Conservation (phyloP, 1,140 invertebrate genomes). For the Hirudo medicinalis region DNA sequence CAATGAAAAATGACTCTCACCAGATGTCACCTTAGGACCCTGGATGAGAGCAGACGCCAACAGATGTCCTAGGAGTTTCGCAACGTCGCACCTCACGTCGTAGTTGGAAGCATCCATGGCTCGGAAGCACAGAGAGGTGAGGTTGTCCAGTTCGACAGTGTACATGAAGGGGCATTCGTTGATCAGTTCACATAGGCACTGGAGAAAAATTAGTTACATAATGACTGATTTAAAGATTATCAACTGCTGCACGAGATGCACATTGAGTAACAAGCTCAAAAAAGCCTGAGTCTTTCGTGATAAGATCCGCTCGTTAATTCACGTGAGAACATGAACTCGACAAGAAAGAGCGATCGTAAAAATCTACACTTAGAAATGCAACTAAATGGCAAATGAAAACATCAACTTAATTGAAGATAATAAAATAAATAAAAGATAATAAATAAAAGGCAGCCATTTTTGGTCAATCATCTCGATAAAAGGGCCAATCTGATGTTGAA, state of each 20-base stretch:
- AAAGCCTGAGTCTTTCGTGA: too few species aligned
- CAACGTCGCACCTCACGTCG: slow-evolving; percentile 79
- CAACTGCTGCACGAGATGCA: too few species aligned
- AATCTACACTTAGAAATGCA: too few species aligned
- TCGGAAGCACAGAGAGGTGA: slow-evolving; percentile 74
- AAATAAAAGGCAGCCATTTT: too few species aligned
- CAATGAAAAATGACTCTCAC: slow-evolving; percentile 3
- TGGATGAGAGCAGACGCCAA: slow-evolving; percentile 62
- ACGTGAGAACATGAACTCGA: background rate
- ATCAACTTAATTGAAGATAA: too few species aligned
- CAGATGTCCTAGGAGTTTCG: slow-evolving; percentile 70
- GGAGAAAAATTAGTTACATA: slow-evolving; percentile 21
- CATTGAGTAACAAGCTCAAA: background rate
- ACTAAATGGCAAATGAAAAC: too few species aligned
- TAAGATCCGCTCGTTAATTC: background rate
- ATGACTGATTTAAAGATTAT: too few species aligned
- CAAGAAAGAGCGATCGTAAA: too few species aligned
- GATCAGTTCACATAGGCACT: slow-evolving; percentile 78
- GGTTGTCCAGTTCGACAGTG: slow-evolving; percentile 73
- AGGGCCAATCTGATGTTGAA: too few species aligned
- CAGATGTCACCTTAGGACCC: slow-evolving; percentile 30
- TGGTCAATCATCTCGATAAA: too few species aligned
- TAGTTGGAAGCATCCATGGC: slow-evolving; percentile 87
- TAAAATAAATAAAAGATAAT: too few species aligned
- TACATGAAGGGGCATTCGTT: slow-evolving; percentile 74